phyloP scores from a whole-genome alignment of 2,797 vertebrate genomes.

The Clarias platycephalus region DNA sequence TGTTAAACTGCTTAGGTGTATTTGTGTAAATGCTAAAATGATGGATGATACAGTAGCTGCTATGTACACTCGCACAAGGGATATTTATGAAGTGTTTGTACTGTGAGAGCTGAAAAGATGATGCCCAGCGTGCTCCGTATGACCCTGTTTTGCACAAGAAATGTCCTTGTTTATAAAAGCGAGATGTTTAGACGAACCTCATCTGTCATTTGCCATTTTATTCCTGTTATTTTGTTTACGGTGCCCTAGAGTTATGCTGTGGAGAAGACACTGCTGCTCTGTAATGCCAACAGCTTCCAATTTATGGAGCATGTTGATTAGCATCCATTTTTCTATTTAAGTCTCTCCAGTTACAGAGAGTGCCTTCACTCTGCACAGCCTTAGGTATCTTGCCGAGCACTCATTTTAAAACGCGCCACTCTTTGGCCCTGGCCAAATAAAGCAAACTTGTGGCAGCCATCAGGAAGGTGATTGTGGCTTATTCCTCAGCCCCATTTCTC shows the following conservation, averaged over 20 bases:
- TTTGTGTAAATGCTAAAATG: slow-evolving; percentile 26
- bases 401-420: slow-evolving; percentile 51
- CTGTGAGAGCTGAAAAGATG: slow-evolving; percentile 29
- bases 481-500: slow-evolving; percentile 61
- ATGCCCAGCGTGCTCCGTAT: neutral
- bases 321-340: slow-evolving; percentile 54
- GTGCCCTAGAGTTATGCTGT: slow-evolving; percentile 29
- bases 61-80: slow-evolving; percentile 8
- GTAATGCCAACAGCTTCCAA: slow-evolving; percentile 45
- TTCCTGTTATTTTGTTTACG: slow-evolving; percentile 53
- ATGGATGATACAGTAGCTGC: slow-evolving; percentile 21
- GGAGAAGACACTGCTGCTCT: slow-evolving; percentile 50
- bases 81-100: slow-evolving; percentile 34
- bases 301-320: slow-evolving; percentile 57
- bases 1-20: neutral
- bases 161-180: slow-evolving; percentile 37
- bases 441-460: slow-evolving; percentile 54
- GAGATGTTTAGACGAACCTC: slow-evolving; percentile 48
- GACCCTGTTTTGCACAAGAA: slow-evolving; percentile 46
- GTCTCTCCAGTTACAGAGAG: slow-evolving; percentile 41
- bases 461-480: slow-evolving; percentile 52
- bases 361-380: slow-evolving; percentile 32
- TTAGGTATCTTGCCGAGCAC: slow-evolving; percentile 32
- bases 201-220: slow-evolving; percentile 47
- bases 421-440: slow-evolving; percentile 52